Evolutionary conservation across 2,888 invertebrate species (phyloP).

Genomic region (Neoaliturus tenellus): DNA sequence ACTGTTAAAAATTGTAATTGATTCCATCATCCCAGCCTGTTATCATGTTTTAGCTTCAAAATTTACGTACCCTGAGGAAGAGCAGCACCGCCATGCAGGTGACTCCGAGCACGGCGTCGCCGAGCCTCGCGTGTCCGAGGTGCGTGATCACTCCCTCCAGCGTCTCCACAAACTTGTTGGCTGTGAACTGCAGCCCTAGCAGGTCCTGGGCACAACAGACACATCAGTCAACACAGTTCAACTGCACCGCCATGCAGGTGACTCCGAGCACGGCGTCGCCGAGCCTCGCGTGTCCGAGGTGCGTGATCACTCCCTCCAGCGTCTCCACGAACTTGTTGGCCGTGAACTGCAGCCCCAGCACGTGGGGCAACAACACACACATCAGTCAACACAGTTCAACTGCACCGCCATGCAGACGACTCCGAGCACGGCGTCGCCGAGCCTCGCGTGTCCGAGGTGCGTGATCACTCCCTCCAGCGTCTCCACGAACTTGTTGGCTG

Average conservation of each 20-base stretch:
- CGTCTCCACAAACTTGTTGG: conserved; percentile 83
- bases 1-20: too few relatives aligned
- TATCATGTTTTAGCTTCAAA: too few relatives aligned
- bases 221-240: too few relatives aligned
- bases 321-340: conserved; percentile 84
- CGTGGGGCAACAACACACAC: too few relatives aligned
- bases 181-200: conserved; percentile 81
- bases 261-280: conserved; percentile 84
- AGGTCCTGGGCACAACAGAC: conserved; percentile 74
- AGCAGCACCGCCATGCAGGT: conserved; percentile 82
- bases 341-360: conserved; percentile 81
- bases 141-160: conserved; percentile 83
- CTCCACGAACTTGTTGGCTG: conserved; percentile 82
- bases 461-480: conserved; percentile 83
- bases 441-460: conserved; percentile 81
- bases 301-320: conserved; percentile 82
- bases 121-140: conserved; percentile 81
- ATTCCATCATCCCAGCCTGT: too few relatives aligned
- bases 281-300: conserved; percentile 81
- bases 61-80: conserved; percentile 78
- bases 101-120: conserved; percentile 83
- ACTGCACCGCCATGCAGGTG: conserved; percentile 81
- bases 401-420: conserved; percentile 81
- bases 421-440: conserved; percentile 84
- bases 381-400: too few relatives aligned